Percentiles rank a stretch among this genome's conserved stretches.
phyloP scores from a whole-genome alignment of 2,888 invertebrate species.

The Tachina grossa region DNA sequence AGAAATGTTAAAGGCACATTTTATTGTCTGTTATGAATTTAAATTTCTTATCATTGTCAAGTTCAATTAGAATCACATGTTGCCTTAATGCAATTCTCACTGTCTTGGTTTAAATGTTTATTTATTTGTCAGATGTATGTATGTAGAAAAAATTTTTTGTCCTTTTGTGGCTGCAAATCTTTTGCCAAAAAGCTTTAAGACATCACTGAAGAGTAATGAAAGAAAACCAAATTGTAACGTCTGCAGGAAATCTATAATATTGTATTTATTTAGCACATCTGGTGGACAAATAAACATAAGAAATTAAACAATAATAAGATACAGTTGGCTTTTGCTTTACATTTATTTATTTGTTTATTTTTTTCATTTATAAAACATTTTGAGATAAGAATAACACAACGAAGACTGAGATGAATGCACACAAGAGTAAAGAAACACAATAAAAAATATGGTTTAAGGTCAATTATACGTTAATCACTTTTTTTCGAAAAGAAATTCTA shows the following conservation, averaged over 20 bases:
- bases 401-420: neutral
- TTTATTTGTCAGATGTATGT: constrained; percentile 14
- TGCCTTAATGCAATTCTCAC: neutral
- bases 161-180: no score
- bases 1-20: neutral
- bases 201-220: neutral
- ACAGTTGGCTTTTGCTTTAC: constrained; percentile 6
- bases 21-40: neutral
- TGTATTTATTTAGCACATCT: constrained; percentile 44
- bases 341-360: neutral
- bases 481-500: constrained; percentile 21
- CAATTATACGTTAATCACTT: constrained; percentile 37
- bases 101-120: neutral
- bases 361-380: neutral
- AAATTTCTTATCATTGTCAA: neutral
- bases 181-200: neutral
- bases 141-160: no score
- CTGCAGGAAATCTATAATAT: constrained; percentile 55
- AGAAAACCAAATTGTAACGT: constrained; percentile 25
- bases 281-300: constrained; percentile 34
- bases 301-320: constrained; percentile 3
- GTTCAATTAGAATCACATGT: constrained; percentile 5
- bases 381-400: constrained; percentile 50
- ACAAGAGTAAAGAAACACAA: constrained; percentile 2
- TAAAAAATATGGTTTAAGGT: constrained; percentile 64